These are phyloP conservation scores for Xiphorhynchus elegans DNA, from an alignment of 2,113 vertebrate genomes.

Conservation along the genomic window DNA sequence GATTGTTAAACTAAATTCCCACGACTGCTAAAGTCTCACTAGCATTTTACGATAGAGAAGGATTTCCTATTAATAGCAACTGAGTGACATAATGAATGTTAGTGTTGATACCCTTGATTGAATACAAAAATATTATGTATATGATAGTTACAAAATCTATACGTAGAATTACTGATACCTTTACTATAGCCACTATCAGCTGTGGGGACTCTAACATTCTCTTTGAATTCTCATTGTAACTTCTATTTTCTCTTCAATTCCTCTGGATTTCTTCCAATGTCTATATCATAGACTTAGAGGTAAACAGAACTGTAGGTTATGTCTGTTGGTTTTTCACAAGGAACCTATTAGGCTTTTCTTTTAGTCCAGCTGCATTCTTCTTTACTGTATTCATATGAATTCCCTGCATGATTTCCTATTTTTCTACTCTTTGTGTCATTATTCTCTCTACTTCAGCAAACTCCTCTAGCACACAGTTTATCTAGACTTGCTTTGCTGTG, in stretches of 20 bases:
- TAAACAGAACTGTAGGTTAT: background rate
- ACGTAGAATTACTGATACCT: background rate
- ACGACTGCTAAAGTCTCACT: background rate
- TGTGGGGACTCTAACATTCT: background rate
- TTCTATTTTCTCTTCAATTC: background rate
- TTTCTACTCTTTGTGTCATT: background rate
- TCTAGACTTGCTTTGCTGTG: background rate
- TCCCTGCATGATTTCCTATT: background rate
- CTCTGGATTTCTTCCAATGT: background rate
- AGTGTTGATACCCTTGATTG: background rate
- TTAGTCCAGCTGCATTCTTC: background rate
- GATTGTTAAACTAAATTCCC: background rate
- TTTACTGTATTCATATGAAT: background rate
- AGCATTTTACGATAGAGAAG: background rate
- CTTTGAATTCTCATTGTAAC: background rate
- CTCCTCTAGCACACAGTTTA: background rate
- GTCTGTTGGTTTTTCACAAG: background rate
- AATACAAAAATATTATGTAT: background rate
- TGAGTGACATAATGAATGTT: background rate
- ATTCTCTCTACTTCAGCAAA: background rate
- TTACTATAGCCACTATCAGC: background rate
- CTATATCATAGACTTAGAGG: background rate
- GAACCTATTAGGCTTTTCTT: background rate
- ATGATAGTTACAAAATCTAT: background rate
- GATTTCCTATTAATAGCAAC: background rate